Base-by-base conservation (phyloP, 1,140 invertebrate species). In the Mesaphorura yosii region DNA sequence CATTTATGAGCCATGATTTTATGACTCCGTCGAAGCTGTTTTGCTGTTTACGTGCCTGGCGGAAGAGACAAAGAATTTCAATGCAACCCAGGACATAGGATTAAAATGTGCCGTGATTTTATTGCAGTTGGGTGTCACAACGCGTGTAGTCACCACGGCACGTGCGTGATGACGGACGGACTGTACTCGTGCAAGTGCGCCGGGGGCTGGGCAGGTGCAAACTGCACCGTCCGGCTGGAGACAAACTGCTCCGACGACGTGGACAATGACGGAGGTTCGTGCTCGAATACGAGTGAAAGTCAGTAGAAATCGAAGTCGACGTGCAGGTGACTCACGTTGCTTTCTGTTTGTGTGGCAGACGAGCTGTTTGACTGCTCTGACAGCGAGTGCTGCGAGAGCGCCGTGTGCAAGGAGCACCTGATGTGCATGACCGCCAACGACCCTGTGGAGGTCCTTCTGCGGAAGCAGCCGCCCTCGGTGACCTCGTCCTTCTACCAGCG, bases 211-310 rank as follows among this genome's bases (percentile, higher is more conserved):
- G 90, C 89, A 42, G 94, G 93, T 31, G 75, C 77, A 15, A 84
- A 88, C 68, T 94, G 88, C 66, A 93, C 88, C 65, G 84, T 92
- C 64, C 78, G 84, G 41, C 74, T 93, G 40, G 90, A 94, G 72
- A 85, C 89, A 68, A 83, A 85, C 57, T 98, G 95, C 73, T 83
- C 81, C 64, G 93, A 98, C 72, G 83, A 86, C 65, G 76, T 85
- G 53, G 95, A 98, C 69, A 97, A 98, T 71, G 94, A 98, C 73
- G 79, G 86, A 73, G 93, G 93, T 97, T 76, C n/a, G n/a, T n/a
- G n/a, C n/a, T n/a, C n/a, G 73, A 73, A 50, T 48, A n/a, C n/a
- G n/a, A n/a, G n/a, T n/a, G n/a, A n/a, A n/a, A n/a, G n/a, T n/a
- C n/a, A n/a, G n/a, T n/a, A n/a, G n/a, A n/a, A n/a, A n/a, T n/a